These are phyloP conservation scores for Drosophila anceps DNA, from an alignment of 2,888 invertebrate genomes.

Conservation along the genomic window DNA sequence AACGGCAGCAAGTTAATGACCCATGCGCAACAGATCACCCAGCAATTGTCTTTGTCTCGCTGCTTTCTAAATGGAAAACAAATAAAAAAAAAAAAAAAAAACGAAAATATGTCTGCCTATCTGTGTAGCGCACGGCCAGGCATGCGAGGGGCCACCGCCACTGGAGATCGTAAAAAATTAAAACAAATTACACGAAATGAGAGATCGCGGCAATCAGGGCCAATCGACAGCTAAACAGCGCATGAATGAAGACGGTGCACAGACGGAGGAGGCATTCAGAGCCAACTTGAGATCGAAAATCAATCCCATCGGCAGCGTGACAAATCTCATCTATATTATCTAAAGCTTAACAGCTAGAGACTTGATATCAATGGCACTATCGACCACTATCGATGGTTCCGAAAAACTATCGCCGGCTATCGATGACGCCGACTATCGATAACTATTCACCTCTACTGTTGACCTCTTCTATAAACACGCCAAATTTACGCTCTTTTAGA, in stretches of 20 bases:
- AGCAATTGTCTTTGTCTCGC: conserved; percentile 69
- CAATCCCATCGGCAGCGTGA: too few species aligned
- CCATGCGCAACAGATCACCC: conserved; percentile 69
- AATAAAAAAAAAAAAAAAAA: conserved; percentile 44
- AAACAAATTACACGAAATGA: conserved; percentile 68
- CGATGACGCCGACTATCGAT: too few species aligned
- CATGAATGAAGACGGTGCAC: conserved; percentile 33
- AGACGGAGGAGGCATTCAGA: too few species aligned
- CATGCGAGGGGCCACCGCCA: conserved; percentile 53
- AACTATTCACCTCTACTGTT: too few species aligned
- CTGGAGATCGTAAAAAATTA: conserved; percentile 73
- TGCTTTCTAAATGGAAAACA: conserved; percentile 77
- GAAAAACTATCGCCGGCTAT: too few species aligned
- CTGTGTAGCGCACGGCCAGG: not conserved
- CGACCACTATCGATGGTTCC: too few species aligned
- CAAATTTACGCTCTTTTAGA: too few species aligned
- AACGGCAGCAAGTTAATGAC: conserved; percentile 70
- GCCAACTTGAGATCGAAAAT: not conserved
- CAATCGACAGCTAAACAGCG: conserved; percentile 44
- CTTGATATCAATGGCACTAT: too few species aligned
- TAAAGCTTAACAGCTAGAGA: too few species aligned
- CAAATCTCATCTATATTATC: too few species aligned
- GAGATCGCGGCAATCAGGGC: conserved; percentile 27
- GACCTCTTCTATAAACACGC: too few species aligned
- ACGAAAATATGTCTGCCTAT: not conserved